Percentiles rank a stretch among this genome's conserved stretches.
These are phyloP conservation scores for Eleginops maclovinus DNA, from an alignment of 2,113 vertebrate genomes.

Conservation along the genomic window DNA sequence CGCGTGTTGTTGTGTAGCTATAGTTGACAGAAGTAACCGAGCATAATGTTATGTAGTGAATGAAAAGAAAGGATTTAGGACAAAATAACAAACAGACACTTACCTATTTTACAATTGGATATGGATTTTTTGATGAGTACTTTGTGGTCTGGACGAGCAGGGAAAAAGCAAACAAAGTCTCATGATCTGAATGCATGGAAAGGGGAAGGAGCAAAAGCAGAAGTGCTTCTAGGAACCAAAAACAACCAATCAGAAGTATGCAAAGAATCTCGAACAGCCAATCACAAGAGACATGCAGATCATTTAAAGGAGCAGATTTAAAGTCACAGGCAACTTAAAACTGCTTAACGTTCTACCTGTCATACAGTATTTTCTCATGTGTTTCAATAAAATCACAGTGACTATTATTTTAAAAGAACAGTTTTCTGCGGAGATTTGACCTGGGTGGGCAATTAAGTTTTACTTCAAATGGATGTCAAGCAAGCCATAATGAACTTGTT, in stretches of 20 bases:
- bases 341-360: not conserved
- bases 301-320: constrained; percentile 36
- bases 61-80: not conserved
- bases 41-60: not conserved
- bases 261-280: constrained; percentile 14
- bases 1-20: not conserved
- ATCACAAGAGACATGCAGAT: constrained; percentile 19
- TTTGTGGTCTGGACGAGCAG: not conserved
- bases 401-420: not conserved
- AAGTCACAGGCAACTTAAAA: constrained; percentile 55
- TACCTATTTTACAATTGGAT: constrained; percentile 32
- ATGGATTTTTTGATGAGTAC: not conserved
- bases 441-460: not conserved
- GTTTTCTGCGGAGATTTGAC: not conserved
- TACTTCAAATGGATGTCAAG: constrained; percentile 28
- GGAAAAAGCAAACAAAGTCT: constrained; percentile 13
- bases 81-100: constrained; percentile 18
- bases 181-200: constrained; percentile 43
- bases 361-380: not conserved
- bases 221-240: not conserved
- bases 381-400: not conserved
- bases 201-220: constrained; percentile 7
- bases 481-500: constrained; percentile 63
- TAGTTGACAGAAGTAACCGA: not conserved
- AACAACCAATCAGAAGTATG: constrained; percentile 23